Conservation (phyloP, 1,140 invertebrate species). For the Sarcophaga peregrina region DNA sequence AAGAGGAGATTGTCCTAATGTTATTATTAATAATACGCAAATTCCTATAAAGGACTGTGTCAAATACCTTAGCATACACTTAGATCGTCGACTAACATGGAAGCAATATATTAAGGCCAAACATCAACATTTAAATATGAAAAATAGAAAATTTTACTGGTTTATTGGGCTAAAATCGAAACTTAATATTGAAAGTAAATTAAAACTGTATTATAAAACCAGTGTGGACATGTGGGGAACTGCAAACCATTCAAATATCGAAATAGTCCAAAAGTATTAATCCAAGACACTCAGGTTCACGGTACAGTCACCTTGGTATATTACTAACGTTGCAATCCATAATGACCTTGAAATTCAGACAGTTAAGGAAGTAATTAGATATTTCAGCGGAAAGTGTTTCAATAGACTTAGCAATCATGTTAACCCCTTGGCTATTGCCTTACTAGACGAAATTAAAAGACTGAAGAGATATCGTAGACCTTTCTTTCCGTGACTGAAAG, state of each 20-base stretch:
- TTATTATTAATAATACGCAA: background rate
- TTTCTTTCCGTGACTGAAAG: too few relatives aligned
- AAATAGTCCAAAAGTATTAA: constrained; percentile 5
- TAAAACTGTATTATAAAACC: constrained; percentile 14
- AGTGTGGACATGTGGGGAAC: constrained; percentile 22
- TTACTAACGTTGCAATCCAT: background rate
- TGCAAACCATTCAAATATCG: background rate
- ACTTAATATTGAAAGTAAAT: constrained; percentile 19
- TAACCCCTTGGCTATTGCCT: background rate
- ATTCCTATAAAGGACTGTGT: constrained; percentile 12
- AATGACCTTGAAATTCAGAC: background rate
- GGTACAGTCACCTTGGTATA: too few relatives aligned
- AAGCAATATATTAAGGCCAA: constrained; percentile 8
- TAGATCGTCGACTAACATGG: constrained; percentile 30
- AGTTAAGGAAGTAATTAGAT: background rate
- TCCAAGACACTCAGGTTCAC: background rate
- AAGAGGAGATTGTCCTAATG: constrained; percentile 9
- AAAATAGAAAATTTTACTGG: constrained; percentile 11
- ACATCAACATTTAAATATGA: background rate
- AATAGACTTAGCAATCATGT: background rate
- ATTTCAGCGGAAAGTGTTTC: background rate
- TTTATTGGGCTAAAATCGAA: background rate
- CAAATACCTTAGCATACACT: background rate
- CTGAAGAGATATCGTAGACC: too few relatives aligned
- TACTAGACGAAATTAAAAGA: background rate